Conservation (phyloP, 1,140 invertebrate species). For the Goniozus legneri region DNA sequence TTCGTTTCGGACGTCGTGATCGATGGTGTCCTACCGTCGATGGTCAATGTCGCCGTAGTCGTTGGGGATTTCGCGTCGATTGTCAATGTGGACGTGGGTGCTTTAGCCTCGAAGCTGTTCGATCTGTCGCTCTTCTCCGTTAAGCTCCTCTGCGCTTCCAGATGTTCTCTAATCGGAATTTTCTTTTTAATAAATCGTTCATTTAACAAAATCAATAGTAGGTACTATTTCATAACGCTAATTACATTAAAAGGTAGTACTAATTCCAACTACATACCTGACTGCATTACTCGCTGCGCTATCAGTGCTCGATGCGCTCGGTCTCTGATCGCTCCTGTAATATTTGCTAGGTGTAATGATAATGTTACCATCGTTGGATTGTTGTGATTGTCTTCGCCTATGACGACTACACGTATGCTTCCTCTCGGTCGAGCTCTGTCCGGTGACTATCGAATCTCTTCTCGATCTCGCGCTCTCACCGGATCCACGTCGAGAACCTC, state of each 20-base stretch:
- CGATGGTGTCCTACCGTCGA: conserved; percentile 12
- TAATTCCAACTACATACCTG: too few species aligned
- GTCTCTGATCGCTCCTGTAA: conserved; percentile 64
- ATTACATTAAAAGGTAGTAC: too few species aligned
- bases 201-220: too few species aligned
- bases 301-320: conserved; percentile 77
- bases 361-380: conserved; percentile 61
- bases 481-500: conserved; percentile 57
- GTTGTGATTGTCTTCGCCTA: conserved; percentile 53
- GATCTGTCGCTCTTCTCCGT: conserved; percentile 35
- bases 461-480: conserved; percentile 63
- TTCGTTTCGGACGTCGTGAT: conserved; percentile 14
- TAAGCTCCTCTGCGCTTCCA: conserved; percentile 34
- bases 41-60: conserved; percentile 7
- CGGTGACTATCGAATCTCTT: conserved; percentile 61
- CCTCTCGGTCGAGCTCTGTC: conserved; percentile 47
- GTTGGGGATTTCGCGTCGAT: conserved; percentile 15
- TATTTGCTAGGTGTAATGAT: conserved; percentile 45
- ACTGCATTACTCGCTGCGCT: conserved; percentile 51
- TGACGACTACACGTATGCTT: conserved; percentile 51
- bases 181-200: too few species aligned
- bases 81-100: conserved; percentile 1
- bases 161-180: conserved; percentile 42
- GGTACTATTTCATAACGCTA: too few species aligned
- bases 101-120: conserved; percentile 25